A percentile compares a stretch with the other conserved stretches of the same genome.
These are phyloP conservation scores for Ophraella communa DNA, from an alignment of 2,888 invertebrate species.

Conservation along the genomic window DNA sequence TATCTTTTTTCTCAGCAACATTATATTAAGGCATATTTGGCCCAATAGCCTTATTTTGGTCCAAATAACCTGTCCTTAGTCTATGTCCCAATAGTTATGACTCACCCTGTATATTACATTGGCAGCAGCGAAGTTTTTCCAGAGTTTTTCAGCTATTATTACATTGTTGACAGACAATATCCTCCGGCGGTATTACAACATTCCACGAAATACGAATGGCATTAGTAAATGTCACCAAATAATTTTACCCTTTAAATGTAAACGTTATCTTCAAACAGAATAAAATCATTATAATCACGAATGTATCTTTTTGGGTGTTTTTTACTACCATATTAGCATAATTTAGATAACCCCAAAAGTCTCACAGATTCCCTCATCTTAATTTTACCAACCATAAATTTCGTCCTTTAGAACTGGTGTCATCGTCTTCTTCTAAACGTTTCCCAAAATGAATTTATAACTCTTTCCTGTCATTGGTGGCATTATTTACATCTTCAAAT, in stretches of 20 bases:
- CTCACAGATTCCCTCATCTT: slow-evolving; percentile 34
- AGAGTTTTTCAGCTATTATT: no score
- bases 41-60: no score
- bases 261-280: neutral
- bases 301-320: neutral
- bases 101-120: no score
- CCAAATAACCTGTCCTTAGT: no score
- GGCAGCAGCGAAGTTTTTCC: no score
- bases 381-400: slow-evolving; percentile 31
- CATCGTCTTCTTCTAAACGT: slow-evolving; percentile 28
- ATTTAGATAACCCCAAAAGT: slow-evolving; percentile 16
- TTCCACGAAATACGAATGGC: neutral
- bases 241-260: neutral
- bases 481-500: slow-evolving; percentile 38
- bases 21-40: no score
- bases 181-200: no score
- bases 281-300: neutral
- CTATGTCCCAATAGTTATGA: no score
- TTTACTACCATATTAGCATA: slow-evolving; percentile 26
- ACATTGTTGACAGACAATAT: no score
- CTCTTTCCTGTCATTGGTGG: slow-evolving; percentile 33
- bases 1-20: no score
- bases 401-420: slow-evolving; percentile 25
- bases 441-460: slow-evolving; percentile 36
- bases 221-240: neutral